Evolutionary conservation across 2,797 vertebrate genomes (phyloP), one percentile per base, ranked within the genome.

Genomic region (Pyrocephalus nanus): DNA sequence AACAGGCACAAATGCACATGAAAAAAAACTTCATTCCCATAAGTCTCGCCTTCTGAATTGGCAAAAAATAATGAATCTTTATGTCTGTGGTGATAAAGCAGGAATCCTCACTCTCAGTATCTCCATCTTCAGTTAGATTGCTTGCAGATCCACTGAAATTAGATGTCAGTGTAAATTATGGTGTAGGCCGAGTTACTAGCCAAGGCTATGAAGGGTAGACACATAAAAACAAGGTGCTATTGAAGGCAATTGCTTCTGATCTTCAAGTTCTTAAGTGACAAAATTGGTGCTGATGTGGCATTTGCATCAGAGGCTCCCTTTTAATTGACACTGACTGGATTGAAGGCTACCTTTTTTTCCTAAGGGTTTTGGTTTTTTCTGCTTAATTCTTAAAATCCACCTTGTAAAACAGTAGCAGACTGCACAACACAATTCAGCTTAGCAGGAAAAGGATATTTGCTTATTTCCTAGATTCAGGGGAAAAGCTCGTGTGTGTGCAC

Each of bases 101-200:
- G 97, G 97, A 93, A 88, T 97, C 96, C 90, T 97, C 95, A 94
- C 93, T 96, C 93, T 95, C 92, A 77, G 95, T 97, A 96, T 98
- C 97, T 98, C 97, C 97, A 98, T 98, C 97, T 97, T 98, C 97
- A 96, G 97, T 97, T 98, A 98, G 98, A 98, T 98, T 98, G 98
- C 97, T 97, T 98, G 98, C 98, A 98, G 97, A 98, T 97, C 97
- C 93, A 85, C 98, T 96, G 98, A 98, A 98, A 98, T 99, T 98
- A 99, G 98, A 98, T 99, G 99, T 99, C 99, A 99, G 97, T 98
- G 98, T 98, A 98, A 98, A 99, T 99, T 98, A 99, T 97, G 97
- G 97, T 95, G 88, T 93, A 98, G 97, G 97, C 98, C 83, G 95
- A 98, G 98, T 97, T 97, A 96, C 97, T 96, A 97, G 97, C 97